These are phyloP conservation scores for Canis aureus DNA, from an alignment of 2,113 vertebrate genomes.

Conservation along the genomic window DNA sequence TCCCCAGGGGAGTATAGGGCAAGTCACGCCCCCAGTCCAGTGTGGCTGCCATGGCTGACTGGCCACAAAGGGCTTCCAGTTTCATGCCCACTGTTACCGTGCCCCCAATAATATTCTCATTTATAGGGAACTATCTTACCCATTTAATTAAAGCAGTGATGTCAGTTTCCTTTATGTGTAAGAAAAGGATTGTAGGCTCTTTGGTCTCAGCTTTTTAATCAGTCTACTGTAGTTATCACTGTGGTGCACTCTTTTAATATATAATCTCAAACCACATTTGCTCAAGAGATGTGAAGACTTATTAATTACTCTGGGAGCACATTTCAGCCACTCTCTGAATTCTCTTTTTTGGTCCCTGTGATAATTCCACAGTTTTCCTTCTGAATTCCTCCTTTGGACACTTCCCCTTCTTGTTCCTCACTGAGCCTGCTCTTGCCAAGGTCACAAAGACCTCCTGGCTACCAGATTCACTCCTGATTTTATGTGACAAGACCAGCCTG, in stretches of 20 bases:
- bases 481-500: background rate
- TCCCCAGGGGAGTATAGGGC: background rate
- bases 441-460: background rate
- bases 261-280: background rate
- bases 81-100: background rate
- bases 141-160: conserved; percentile 36
- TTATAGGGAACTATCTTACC: background rate
- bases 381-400: background rate
- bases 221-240: background rate
- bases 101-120: background rate
- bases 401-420: background rate
- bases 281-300: background rate
- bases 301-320: background rate
- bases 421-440: background rate
- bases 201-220: background rate
- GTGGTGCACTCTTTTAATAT: background rate
- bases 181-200: background rate
- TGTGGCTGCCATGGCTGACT: background rate
- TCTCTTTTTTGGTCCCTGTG: background rate
- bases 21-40: background rate
- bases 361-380: background rate
- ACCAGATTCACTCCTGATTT: background rate
- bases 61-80: background rate
- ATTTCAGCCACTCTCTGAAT: background rate
- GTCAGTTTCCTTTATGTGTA: background rate